Evolutionary conservation across 2,888 invertebrate genomes (phyloP).

Genomic region (Steromphala cineraria): DNA sequence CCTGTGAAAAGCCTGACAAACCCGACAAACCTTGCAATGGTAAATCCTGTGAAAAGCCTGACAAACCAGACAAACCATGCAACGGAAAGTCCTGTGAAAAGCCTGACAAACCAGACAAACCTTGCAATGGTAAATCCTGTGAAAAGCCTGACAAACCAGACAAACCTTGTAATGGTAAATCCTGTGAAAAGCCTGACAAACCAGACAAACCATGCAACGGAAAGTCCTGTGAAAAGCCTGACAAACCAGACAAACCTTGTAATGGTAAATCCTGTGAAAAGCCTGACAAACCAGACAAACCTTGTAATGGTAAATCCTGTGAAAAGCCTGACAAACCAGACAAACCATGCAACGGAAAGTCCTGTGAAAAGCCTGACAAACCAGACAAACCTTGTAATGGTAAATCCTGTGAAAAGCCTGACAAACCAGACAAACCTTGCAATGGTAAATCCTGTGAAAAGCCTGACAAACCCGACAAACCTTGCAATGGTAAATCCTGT

Average conservation of each 20-base stretch:
- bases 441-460: not conserved
- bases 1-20: not conserved
- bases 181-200: not conserved
- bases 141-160: not conserved
- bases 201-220: not conserved
- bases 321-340: not conserved
- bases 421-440: not conserved
- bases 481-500: slow-evolving; percentile 13
- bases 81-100: not conserved
- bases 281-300: not conserved
- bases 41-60: not conserved
- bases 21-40: not conserved
- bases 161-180: not conserved
- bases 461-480: not conserved
- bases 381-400: not conserved
- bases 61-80: not conserved
- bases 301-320: slow-evolving; percentile 11
- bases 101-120: not conserved
- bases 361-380: not conserved
- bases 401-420: not conserved
- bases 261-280: not conserved
- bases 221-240: not conserved
- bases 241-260: not conserved
- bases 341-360: slow-evolving; percentile 1
- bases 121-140: not conserved